Percentiles rank a stretch among this genome's conserved stretches.
phyloP scores from a whole-genome alignment of 1,140 invertebrate genomes.

The Hermetia illucens region DNA sequence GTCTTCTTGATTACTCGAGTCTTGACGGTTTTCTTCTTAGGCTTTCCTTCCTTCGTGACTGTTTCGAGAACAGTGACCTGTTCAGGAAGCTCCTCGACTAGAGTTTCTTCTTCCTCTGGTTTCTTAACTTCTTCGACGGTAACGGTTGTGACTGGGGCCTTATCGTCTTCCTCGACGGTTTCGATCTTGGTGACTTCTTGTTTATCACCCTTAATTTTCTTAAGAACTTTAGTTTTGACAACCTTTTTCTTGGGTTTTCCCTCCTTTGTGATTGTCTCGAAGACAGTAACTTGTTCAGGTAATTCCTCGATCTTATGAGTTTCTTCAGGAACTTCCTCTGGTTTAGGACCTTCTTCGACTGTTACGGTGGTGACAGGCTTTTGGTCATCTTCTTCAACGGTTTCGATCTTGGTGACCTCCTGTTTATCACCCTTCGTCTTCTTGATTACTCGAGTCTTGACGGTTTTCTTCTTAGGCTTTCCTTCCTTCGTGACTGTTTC shows the following conservation, averaged over 20 bases:
- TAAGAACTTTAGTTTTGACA: slow-evolving; percentile 14
- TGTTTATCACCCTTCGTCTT: slow-evolving; percentile 12
- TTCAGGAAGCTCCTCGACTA: slow-evolving; percentile 6
- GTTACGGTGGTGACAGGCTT: slow-evolving; percentile 27
- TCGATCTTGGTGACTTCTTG: slow-evolving; percentile 17
- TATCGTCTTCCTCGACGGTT: slow-evolving; percentile 17
- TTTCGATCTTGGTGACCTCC: slow-evolving; percentile 29
- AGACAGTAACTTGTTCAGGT: slow-evolving; percentile 15
- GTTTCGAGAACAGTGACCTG: slow-evolving; percentile 22
- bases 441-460: slow-evolving; percentile 26
- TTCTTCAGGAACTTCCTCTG: slow-evolving; percentile 9
- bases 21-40: slow-evolving; percentile 4
- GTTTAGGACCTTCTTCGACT: slow-evolving; percentile 16
- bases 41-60: slow-evolving; percentile 12
- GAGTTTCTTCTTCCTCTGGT: not conserved
- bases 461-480: slow-evolving; percentile 25
- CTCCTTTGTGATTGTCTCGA: slow-evolving; percentile 11
- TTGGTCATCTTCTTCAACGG: slow-evolving; percentile 31
- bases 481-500: slow-evolving; percentile 26
- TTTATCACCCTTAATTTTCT: slow-evolving; percentile 12
- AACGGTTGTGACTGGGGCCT: slow-evolving; percentile 13
- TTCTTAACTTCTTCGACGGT: slow-evolving; percentile 6
- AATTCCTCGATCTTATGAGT: slow-evolving; percentile 14
- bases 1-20: not conserved
- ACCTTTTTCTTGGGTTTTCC: slow-evolving; percentile 11